Evolutionary conservation across 2,797 vertebrate species (phyloP).

Genomic region (Trichosurus vulpecula): DNA sequence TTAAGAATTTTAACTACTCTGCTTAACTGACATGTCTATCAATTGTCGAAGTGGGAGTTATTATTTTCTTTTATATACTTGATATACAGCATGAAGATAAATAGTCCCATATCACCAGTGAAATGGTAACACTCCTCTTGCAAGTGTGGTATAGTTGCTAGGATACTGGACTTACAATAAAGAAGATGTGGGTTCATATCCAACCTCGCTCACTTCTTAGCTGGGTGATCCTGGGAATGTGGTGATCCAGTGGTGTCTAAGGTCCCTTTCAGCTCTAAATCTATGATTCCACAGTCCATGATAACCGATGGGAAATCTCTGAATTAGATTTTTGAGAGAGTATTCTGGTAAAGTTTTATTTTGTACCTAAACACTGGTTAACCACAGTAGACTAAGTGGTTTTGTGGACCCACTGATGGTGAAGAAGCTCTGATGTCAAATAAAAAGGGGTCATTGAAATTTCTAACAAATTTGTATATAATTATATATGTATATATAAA

Average conservation of each 20-base stretch:
- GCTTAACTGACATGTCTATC: constrained; percentile 17
- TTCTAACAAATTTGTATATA: background rate
- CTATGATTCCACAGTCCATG: background rate
- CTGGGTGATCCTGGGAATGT: background rate
- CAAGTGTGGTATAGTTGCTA: background rate
- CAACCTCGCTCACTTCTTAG: background rate
- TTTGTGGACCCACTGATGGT: background rate
- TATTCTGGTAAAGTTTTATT: background rate
- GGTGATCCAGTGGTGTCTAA: background rate
- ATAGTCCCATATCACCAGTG: background rate
- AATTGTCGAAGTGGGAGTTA: background rate
- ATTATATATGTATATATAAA: background rate
- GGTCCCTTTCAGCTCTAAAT: background rate
- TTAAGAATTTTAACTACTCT: background rate
- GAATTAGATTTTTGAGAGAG: background rate
- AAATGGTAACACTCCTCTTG: background rate
- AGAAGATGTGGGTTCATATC: background rate
- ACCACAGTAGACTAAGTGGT: background rate
- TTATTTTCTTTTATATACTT: background rate
- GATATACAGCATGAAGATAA: background rate
- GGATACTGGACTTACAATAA: background rate
- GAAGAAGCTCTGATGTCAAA: background rate
- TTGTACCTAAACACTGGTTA: background rate
- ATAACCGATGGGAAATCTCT: background rate
- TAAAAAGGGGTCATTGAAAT: background rate